Conservation (phyloP, 2,113 vertebrate genomes). For the Cavia porcellus region DNA sequence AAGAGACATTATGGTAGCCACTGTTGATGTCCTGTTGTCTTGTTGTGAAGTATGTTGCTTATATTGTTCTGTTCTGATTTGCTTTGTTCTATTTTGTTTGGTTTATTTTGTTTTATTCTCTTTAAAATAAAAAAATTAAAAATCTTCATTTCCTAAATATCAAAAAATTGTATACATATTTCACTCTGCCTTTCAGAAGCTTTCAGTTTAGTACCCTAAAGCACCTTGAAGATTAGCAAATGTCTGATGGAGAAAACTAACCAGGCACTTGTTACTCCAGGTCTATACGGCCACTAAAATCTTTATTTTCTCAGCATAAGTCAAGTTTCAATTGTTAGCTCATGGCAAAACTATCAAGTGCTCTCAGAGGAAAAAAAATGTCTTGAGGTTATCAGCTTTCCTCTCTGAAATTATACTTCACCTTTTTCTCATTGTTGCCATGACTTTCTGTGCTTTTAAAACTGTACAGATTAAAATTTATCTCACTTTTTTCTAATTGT, state of each 20-base stretch:
- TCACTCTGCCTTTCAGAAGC: constrained; percentile 30
- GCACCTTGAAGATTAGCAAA: constrained; percentile 1
- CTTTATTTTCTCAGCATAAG: constrained; percentile 24
- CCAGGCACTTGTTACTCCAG: background rate
- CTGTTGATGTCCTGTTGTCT: no score
- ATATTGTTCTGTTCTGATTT: no score
- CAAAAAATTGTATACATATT: constrained; percentile 10
- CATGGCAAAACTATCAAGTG: background rate
- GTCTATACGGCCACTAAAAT: background rate
- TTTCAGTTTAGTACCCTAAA: background rate
- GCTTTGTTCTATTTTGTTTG: no score
- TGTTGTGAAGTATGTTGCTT: no score
- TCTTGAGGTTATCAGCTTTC: background rate
- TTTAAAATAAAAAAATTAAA: no score
- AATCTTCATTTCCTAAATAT: background rate
- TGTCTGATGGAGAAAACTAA: background rate
- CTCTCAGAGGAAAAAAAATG: background rate
- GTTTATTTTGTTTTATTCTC: no score
- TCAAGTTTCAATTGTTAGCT: background rate
- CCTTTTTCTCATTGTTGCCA: background rate
- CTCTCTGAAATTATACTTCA: background rate
- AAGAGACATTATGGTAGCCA: no score
- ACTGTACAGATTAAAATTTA: background rate
- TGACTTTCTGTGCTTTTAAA: background rate
- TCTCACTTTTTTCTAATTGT: background rate